Evolutionary conservation across 2,888 invertebrate species (phyloP), one percentile per base, ranked within the genome.

Genomic region (Dyspetes luteomarginatus): DNA sequence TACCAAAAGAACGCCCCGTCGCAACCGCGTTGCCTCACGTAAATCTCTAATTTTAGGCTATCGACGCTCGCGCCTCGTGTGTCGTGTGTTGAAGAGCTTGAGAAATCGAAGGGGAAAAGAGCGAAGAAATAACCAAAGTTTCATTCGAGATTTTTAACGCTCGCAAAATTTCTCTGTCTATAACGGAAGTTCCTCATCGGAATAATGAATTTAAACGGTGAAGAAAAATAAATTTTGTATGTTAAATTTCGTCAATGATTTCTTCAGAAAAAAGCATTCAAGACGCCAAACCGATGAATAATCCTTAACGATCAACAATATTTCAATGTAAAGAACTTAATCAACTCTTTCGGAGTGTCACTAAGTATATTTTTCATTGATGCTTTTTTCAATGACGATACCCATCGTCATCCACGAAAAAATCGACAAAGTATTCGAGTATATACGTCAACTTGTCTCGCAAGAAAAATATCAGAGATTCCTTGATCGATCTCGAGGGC

Each of bases 11-110:
- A 19, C 36, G 45, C 24, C 50, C 67, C 73, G 77, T 64, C 81
- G 81, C 78, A 50, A 56, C 50, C 15, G 26, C 22, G 48, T 19
- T 15, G 36, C 45, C 36, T 82, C 73, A 85, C 86, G 85, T 86
- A 85, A 86, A 87, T 85, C 84, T 85, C 76, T 81, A 81, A 81
- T 76, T 81, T 81, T 81, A 78, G 81, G 64, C 69, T 73, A 81
- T 75, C 76, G 78, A 75, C 81, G 79, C 55, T 74, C 19, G 60
- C 60, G 48, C n/a, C 30, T 48, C 43, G 28, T 17, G 30, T 19
- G 48, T 19, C 9, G 50, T 17, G 55, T 28, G 28, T n/a, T n/a
- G n/a, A n/a, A n/a, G n/a, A n/a, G n/a, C 15, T 30, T 7, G 62
- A 62, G 56, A 36, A 58, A 52, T 52, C 26, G 55, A 56, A n/a